Evolutionary conservation across 1,140 invertebrate genomes (phyloP), one percentile per base, ranked within the genome.

Genomic region (Diachasma alloeum): DNA sequence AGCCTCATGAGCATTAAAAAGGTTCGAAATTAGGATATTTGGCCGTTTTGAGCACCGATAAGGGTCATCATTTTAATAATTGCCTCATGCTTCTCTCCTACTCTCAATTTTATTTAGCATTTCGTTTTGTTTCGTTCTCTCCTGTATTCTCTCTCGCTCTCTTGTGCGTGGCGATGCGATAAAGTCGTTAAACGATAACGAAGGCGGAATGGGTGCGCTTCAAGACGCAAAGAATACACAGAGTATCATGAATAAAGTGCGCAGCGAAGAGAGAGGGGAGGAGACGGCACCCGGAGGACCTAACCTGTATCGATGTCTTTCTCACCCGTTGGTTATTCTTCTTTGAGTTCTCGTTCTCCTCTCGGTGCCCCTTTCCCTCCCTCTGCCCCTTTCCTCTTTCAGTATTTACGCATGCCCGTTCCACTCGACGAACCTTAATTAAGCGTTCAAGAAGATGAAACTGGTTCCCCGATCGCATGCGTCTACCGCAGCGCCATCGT

Each of bases 381-480:
- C 42, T 68, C 44, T 63, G 31, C 72, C 53, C 68, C 75, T n/a
- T 37, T 63, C 48, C 48, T 70, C 74, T 76, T 48, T 79, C 63
- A 44, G 67, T 68, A 79, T 81, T 81, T 81, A 83, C 81, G 81
- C 80, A 83, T 82, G 73, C 79, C 78, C 79, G 77, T 82, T 83
- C 82, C 78, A 79, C 75, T 80, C 76, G 72, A 48, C 71, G 68
- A 80, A 81, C 80, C 81, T 87, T 87, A 87, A 87, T 87, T 87
- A 87, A 87, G 85, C 85, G 81, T 87, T 87, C 86, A 86, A 85
- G 78, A 84, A 63, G 82, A 86, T 82, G 81, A 84, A 87, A 86
- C 85, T 87, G 85, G 85, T 86, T 87, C 82, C 6, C 42, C 77
- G 74, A 76, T 80, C 77, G 48, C 73, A 59, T 44, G 75, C 37